Conservation (phyloP, 2,797 vertebrate genomes). For the Myotis findleyi region DNA sequence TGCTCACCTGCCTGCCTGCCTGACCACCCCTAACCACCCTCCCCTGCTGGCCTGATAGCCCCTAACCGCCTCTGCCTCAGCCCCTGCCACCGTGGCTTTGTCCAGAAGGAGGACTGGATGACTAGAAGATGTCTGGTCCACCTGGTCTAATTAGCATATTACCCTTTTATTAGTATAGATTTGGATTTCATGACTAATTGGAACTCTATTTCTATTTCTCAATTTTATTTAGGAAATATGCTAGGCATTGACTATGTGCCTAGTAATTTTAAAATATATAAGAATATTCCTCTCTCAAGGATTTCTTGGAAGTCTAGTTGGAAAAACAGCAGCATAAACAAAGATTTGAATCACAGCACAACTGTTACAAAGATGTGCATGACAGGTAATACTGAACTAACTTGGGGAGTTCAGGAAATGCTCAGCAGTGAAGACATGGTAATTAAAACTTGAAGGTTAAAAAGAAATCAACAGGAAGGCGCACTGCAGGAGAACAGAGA, state of each 20-base stretch:
- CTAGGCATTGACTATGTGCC: neutral
- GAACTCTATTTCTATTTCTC: neutral
- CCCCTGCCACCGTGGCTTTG: no score
- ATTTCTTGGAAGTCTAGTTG: neutral
- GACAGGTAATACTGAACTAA: neutral
- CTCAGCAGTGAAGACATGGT: neutral
- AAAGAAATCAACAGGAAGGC: neutral
- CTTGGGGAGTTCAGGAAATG: neutral
- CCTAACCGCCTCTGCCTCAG: no score
- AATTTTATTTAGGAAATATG: slow-evolving; percentile 7
- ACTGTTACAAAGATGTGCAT: neutral
- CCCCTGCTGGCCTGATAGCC: no score
- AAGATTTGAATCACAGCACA: neutral
- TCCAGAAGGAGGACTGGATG: no score
- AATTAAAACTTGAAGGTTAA: neutral
- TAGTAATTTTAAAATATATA: neutral
- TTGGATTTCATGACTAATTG: neutral
- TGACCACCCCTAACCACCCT: no score
- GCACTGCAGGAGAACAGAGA: neutral
- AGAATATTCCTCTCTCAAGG: neutral
- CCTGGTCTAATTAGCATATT: no score
- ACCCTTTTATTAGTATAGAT: neutral
- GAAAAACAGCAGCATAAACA: neutral
- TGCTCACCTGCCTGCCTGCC: no score
- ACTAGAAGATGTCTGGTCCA: no score